Base-by-base conservation (phyloP, 1,140 invertebrate genomes). In the Temnothorax nylanderi region DNA sequence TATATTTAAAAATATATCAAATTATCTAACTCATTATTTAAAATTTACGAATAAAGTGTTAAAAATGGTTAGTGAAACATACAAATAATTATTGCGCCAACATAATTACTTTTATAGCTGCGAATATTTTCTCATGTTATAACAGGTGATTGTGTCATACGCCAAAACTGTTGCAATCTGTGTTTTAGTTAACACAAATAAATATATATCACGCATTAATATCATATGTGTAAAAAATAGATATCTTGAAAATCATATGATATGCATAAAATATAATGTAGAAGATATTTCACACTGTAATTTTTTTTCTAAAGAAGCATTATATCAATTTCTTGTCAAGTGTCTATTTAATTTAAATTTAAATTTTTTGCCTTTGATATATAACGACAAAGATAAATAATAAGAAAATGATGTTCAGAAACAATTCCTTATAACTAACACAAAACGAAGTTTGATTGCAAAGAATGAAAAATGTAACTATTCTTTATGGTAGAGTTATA, bases 11-110 rank as follows among this genome's bases (percentile, higher is more conserved):
- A 26, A 26, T 21, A 67, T 67, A 2, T 41, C 41, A 67, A 67
- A 21, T 21, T 67, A 41, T 5, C n/a, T 18, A 6, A 67, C 11
- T 67, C n/a, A 67, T 8, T 67, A 13, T 67, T 41, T 21, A 67
- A 21, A 21, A 21, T 56, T 56, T 56, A 56, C n/a, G 7, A 56
- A 7, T n/a, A 56, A 56, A 56, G 21, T 56, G 37, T 41, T 6
- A 0, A 51, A 51, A 51, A 51, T 51, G 10, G 5, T 51, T 51
- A 51, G 0, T 26, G 26, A 18, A 18, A 51, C 10, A 51, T 51
- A 54, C 21, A 54, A 41, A 74, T 74, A 54, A 58, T 58, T 37
- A 56, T 58, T 76, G 54, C 16, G 21, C 54, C 72, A 75, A 41
- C n/a, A 41, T 58, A 56, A 75, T 74, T 74, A 54, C 34, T 41